Conservation (phyloP, 2,797 vertebrate species). For the Siniperca scherzeri region DNA sequence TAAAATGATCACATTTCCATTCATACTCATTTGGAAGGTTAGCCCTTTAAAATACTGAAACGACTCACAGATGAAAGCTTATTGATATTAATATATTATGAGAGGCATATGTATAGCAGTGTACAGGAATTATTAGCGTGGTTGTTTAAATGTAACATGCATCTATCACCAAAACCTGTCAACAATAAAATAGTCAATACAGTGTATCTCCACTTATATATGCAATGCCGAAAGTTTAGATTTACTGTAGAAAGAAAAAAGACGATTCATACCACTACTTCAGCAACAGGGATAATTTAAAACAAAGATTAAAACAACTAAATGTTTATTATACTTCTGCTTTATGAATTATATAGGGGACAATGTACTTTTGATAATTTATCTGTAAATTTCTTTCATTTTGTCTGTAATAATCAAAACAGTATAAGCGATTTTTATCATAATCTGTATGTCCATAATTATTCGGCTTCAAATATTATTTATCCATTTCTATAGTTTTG, state of each 20-base stretch:
- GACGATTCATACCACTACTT: not conserved
- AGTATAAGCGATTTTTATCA: not conserved
- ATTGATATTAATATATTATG: constrained; percentile 1
- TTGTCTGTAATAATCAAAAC: not conserved
- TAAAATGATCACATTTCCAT: not conserved
- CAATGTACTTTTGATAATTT: constrained; percentile 11
- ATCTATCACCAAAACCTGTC: not conserved
- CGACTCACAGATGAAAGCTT: not conserved
- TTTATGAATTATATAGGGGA: not conserved
- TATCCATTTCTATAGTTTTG: constrained; percentile 16
- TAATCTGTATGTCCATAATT: not conserved
- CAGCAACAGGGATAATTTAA: not conserved
- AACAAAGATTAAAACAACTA: not conserved
- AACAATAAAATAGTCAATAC: not conserved
- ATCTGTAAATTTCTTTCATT: not conserved
- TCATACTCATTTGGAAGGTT: not conserved
- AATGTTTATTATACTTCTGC: not conserved
- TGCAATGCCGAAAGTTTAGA: not conserved
- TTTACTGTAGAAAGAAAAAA: not conserved
- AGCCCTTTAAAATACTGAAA: not conserved
- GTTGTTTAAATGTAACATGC: not conserved
- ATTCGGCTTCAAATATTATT: constrained; percentile 31
- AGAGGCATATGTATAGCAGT: not conserved
- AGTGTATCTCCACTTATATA: not conserved
- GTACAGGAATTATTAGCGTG: not conserved